phyloP scores from a whole-genome alignment of 2,797 vertebrate species.

The Borostomias antarcticus region DNA sequence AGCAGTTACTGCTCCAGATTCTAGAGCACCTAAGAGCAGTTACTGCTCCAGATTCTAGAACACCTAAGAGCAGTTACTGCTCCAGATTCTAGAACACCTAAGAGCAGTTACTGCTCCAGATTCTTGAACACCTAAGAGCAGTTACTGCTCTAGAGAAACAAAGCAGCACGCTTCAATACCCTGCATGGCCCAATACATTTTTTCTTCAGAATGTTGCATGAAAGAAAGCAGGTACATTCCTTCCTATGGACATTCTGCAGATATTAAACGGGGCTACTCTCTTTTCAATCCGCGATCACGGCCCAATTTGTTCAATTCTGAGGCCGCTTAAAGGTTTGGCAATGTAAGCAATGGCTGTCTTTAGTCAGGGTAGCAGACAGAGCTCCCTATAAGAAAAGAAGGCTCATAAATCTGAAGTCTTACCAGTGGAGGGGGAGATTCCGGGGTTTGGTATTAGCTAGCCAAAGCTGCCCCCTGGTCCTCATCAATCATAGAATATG shows the following conservation, averaged over 20 bases:
- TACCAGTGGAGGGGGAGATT: slow-evolving; percentile 73
- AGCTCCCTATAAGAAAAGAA: slow-evolving; percentile 46
- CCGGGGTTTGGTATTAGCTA: slow-evolving; percentile 67
- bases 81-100: not conserved
- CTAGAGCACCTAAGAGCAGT: too few relatives aligned
- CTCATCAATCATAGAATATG: slow-evolving; percentile 76
- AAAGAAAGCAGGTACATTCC: too few relatives aligned
- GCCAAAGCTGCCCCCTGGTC: slow-evolving; percentile 71
- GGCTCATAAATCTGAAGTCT: slow-evolving; percentile 67
- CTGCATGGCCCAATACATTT: too few relatives aligned
- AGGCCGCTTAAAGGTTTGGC: slow-evolving; percentile 19
- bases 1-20: too few relatives aligned
- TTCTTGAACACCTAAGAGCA: too few relatives aligned
- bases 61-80: too few relatives aligned
- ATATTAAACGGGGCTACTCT: not conserved
- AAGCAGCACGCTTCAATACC: too few relatives aligned
- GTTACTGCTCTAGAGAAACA: not conserved
- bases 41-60: too few relatives aligned
- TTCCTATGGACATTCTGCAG: too few relatives aligned
- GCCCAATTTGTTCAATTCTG: not conserved
- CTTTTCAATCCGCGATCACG: not conserved
- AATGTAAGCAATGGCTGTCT: slow-evolving; percentile 37
- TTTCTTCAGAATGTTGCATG: too few relatives aligned
- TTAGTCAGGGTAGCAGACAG: slow-evolving; percentile 44
- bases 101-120: not conserved